Percentiles rank a stretch among this genome's conserved stretches.
These are phyloP conservation scores for Anarhynchus alexandrinus DNA, from an alignment of 2,113 vertebrate species.

Conservation along the genomic window DNA sequence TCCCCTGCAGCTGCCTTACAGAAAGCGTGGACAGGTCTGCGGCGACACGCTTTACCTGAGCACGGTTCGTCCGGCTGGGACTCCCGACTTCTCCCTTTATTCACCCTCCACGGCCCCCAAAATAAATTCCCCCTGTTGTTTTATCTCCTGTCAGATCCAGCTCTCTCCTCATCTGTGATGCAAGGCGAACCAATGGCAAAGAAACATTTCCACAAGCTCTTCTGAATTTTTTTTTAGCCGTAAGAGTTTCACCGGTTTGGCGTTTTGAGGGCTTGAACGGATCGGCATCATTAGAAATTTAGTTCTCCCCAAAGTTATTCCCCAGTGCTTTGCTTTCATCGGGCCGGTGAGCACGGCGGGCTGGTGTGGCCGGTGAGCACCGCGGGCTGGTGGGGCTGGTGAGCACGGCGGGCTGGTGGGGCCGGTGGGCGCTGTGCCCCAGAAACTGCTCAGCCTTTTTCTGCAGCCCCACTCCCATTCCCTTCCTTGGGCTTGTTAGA, in stretches of 20 bases:
- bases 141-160: not conserved
- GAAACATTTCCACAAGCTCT: not conserved
- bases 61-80: fast-evolving
- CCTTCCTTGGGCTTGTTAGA: not conserved
- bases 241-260: not conserved
- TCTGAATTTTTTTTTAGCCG: not conserved
- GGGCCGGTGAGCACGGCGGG: fast-evolving
- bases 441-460: not conserved
- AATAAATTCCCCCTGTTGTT: not conserved
- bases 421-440: fast-evolving
- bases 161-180: not conserved
- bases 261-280: not conserved
- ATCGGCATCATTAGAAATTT: not conserved
- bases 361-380: no score
- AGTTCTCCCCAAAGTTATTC: not conserved
- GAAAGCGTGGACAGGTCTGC: not conserved
- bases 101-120: no score
- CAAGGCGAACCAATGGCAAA: not conserved
- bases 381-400: no score
- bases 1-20: not conserved
- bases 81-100: not conserved
- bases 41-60: not conserved
- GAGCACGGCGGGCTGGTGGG: fast-evolving
- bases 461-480: fast-evolving
- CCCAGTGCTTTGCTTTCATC: not conserved